These are phyloP conservation scores for Apogon talboti DNA, from an alignment of 2,797 vertebrate genomes.

Conservation along the genomic window DNA sequence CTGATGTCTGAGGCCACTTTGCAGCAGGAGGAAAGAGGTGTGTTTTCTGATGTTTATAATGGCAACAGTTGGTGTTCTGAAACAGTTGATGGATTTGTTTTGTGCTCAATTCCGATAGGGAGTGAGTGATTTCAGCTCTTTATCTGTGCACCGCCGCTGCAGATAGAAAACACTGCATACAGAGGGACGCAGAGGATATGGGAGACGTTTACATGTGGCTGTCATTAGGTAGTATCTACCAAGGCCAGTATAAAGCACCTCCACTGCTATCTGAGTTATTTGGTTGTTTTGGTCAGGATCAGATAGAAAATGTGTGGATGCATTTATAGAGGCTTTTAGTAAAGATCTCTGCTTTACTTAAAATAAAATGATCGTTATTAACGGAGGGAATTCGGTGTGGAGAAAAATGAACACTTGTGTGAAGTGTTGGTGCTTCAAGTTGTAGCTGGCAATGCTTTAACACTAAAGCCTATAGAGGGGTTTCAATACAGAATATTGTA, in stretches of 20 bases:
- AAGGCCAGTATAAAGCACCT: background rate
- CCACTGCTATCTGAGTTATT: slow-evolving; percentile 3
- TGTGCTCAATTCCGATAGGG: slow-evolving; percentile 46
- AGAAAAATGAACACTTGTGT: no score
- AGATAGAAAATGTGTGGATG: no score
- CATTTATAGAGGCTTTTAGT: no score
- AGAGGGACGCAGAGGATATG: slow-evolving; percentile 30
- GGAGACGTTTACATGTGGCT: slow-evolving; percentile 39
- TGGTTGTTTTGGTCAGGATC: background rate
- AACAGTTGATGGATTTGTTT: slow-evolving; percentile 60
- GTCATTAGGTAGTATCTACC: slow-evolving; percentile 16
- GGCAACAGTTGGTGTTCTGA: slow-evolving; percentile 20
- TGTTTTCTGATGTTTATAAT: slow-evolving; percentile 20
- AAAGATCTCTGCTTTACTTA: no score
- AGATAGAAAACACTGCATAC: slow-evolving; percentile 46
- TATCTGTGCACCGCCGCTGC: slow-evolving; percentile 39
- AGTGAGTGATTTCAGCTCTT: slow-evolving; percentile 59
- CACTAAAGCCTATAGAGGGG: no score
- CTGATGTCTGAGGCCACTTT: background rate
- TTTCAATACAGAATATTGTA: background rate
- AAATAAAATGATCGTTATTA: no score
- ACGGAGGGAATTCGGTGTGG: no score
- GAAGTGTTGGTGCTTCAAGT: no score
- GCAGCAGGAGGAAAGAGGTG: slow-evolving; percentile 7
- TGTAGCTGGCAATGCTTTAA: no score